Evolutionary conservation across 64 coral and sea anemone genomes (phyloP).

Genomic region (Orbicella faveolata): DNA sequence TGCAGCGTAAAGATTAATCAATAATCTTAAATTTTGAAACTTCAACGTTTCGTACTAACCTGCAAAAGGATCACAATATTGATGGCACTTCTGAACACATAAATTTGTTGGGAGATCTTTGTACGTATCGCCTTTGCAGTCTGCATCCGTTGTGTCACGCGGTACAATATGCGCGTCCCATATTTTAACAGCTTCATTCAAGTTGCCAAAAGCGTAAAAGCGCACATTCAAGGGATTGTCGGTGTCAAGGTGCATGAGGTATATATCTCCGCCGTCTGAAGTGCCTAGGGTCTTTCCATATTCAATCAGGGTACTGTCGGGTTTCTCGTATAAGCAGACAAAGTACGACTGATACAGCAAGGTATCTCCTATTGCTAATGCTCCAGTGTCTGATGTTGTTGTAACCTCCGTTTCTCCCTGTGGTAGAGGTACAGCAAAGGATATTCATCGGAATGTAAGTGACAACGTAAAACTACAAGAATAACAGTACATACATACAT

Average conservation of each 20-base stretch:
- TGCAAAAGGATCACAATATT: conserved; percentile 21
- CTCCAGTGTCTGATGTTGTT: background rate
- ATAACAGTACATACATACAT: too few relatives aligned
- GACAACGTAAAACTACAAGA: too few relatives aligned
- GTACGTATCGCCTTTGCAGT: conserved; percentile 37
- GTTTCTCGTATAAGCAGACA: conserved; percentile 29
- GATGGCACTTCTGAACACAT: conserved; percentile 41
- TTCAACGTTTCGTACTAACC: background rate
- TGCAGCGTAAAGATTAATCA: too few relatives aligned
- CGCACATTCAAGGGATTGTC: conserved; percentile 5
- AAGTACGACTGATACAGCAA: conserved; percentile 50
- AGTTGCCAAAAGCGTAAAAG: conserved; percentile 55
- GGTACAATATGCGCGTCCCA: conserved; percentile 5
- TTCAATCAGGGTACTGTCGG: conserved; percentile 33
- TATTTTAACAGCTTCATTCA: background rate
- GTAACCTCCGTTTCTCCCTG: background rate
- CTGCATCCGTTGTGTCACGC: background rate
- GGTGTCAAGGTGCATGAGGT: conserved; percentile 19
- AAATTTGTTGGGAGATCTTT: background rate
- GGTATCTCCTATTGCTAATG: background rate
- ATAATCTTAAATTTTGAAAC: too few relatives aligned
- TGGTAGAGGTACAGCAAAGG: background rate
- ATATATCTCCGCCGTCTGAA: conserved; percentile 37
- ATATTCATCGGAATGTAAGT: too few relatives aligned
- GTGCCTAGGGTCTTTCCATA: conserved; percentile 41